Percentiles rank a stretch among this genome's conserved stretches.
These are phyloP conservation scores for Tretioscincus oriximinensis DNA, from an alignment of 2,113 vertebrate species.

Conservation along the genomic window DNA sequence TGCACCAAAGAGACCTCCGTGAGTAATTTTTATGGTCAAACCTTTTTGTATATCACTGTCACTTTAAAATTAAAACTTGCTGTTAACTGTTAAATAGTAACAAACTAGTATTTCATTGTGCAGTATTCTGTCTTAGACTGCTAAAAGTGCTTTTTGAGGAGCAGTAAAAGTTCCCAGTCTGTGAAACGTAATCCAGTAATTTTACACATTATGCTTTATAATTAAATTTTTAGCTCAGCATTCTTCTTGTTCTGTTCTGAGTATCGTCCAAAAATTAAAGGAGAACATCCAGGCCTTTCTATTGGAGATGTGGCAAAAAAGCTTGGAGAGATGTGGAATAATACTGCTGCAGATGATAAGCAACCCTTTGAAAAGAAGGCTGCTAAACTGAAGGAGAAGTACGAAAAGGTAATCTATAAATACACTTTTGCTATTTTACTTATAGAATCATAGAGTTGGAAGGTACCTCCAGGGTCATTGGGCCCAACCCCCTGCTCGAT, in stretches of 20 bases:
- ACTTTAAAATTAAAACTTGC: fast-evolving
- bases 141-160: background rate
- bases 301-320: conserved; percentile 96
- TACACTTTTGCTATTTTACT: background rate
- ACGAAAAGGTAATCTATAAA: conserved; percentile 85
- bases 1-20: conserved; percentile 98
- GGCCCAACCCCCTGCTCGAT: too few relatives aligned
- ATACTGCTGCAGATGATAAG: conserved; percentile 87
- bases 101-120: background rate
- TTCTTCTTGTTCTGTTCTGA: conserved; percentile 98
- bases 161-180: background rate
- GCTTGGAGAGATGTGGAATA: conserved; percentile 96
- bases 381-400: conserved; percentile 96
- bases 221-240: conserved; percentile 81
- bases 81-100: background rate
- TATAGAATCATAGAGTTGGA: too few relatives aligned
- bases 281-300: conserved; percentile 85
- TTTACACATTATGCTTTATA: conserved; percentile 1
- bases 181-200: background rate
- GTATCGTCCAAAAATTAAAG: conserved; percentile 93
- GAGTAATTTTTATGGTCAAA: conserved; percentile 58
- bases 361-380: conserved; percentile 95
- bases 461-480: too few relatives aligned
- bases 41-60: background rate
- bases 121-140: background rate